Percentiles rank a stretch among this genome's conserved stretches.
These are phyloP conservation scores for Hypotaenidia okinawae DNA, from an alignment of 2,797 vertebrate species.

Conservation along the genomic window DNA sequence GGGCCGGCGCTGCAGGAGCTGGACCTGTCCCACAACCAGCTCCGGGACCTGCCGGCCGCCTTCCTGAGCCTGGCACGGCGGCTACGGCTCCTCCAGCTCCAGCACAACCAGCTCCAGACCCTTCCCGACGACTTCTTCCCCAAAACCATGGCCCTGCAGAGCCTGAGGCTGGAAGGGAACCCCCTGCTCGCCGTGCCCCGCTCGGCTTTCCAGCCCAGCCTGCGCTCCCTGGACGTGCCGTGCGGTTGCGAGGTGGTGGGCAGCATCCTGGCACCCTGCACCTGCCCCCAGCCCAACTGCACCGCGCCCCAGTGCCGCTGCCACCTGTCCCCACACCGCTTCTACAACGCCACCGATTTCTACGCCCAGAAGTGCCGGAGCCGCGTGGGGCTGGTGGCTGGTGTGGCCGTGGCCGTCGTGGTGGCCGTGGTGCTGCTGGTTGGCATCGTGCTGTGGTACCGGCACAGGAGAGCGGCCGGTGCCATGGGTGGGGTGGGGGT, in stretches of 20 bases:
- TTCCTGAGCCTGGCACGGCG: neutral
- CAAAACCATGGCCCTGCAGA: neutral
- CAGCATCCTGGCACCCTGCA: neutral
- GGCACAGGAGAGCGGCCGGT: constrained; percentile 71
- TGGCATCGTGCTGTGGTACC: constrained; percentile 56
- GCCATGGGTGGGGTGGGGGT: fast-evolving
- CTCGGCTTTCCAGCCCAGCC: neutral
- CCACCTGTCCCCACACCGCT: fast-evolving
- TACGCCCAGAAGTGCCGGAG: neutral
- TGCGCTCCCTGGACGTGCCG: neutral
- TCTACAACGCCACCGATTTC: neutral
- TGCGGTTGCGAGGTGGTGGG: constrained; percentile 29
- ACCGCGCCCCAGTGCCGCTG: fast-evolving
- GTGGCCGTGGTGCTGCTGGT: neutral
- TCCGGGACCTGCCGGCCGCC: neutral
- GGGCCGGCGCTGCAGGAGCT: neutral
- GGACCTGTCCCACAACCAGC: constrained; percentile 27
- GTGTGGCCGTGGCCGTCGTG: fast-evolving
- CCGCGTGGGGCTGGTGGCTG: fast-evolving
- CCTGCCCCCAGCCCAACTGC: fast-evolving
- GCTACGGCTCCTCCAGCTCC: constrained; percentile 2
- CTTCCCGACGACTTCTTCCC: neutral
- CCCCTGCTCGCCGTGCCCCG: neutral
- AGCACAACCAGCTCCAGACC: neutral
- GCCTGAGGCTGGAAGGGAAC: constrained; percentile 15